A percentile compares a stretch with the other conserved stretches of the same genome.
Evolutionary conservation across 2,113 vertebrate genomes (phyloP).

Genomic region (Colaptes auratus): DNA sequence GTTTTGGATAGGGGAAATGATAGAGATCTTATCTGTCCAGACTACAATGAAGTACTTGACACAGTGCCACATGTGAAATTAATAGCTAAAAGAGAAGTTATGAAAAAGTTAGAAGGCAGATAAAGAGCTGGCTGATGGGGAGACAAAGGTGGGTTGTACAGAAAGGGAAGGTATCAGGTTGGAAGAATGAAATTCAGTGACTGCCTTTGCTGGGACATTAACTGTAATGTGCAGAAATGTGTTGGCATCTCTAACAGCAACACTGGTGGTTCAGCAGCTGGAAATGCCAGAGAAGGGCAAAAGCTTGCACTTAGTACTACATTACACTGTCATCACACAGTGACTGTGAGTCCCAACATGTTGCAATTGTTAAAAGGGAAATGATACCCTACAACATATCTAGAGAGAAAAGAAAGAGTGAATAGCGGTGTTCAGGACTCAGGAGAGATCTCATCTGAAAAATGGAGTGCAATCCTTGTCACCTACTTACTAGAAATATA

Average conservation of each 20-base stretch:
- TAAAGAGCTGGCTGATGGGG: not conserved
- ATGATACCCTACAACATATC: not conserved
- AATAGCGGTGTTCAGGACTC: not conserved
- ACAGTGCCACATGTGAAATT: not conserved
- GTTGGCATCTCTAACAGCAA: not conserved
- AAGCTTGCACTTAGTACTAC: not conserved
- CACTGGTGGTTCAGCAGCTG: not conserved
- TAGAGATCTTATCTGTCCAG: not conserved
- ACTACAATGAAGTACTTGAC: not conserved
- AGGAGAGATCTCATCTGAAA: not conserved
- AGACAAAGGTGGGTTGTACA: not conserved
- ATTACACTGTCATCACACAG: not conserved
- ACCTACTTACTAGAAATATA: not conserved
- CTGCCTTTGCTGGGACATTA: not conserved
- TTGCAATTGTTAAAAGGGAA: not conserved
- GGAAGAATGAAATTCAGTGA: not conserved
- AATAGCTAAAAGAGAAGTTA: not conserved
- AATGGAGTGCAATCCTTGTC: not conserved
- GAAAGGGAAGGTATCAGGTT: not conserved
- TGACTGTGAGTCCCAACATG: not conserved
- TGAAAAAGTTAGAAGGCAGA: not conserved
- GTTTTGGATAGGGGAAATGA: not conserved
- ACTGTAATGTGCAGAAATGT: not conserved
- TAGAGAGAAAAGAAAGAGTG: not conserved
- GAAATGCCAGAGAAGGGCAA: not conserved